Percentiles rank a stretch among this genome's conserved stretches.
Evolutionary conservation across 2,888 invertebrate species (phyloP).

Genomic region (Oscheius sp.): DNA sequence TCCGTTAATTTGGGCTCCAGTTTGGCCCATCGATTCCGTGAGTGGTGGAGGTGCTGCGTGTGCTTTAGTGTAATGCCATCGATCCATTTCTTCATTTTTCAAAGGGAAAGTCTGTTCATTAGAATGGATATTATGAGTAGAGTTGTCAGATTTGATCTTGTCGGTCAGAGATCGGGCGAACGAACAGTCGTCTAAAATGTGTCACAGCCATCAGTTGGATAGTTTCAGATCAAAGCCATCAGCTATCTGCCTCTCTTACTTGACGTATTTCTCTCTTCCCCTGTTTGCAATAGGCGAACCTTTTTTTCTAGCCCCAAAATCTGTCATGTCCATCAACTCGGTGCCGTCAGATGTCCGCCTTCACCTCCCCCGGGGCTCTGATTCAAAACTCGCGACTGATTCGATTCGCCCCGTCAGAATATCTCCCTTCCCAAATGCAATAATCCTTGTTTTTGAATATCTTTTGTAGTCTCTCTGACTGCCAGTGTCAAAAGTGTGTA

Average conservation of each 20-base stretch:
- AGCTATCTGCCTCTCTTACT: not conserved
- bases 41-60: constrained; percentile 24
- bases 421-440: constrained; percentile 13
- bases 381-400: constrained; percentile 28
- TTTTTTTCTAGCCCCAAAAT: not conserved
- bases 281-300: not conserved
- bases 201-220: not conserved
- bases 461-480: not conserved
- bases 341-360: constrained; percentile 22
- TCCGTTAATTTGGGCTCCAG: constrained; percentile 25
- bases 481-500: not conserved
- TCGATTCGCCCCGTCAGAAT: constrained; percentile 7
- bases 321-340: constrained; percentile 32
- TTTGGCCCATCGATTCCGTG: constrained; percentile 27
- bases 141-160: too few relatives aligned
- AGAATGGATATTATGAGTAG: not conserved
- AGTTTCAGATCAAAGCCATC: not conserved
- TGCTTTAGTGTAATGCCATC: constrained; percentile 33
- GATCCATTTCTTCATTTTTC: constrained; percentile 33
- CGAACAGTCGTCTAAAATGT: not conserved
- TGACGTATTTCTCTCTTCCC: not conserved
- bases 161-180: not conserved
- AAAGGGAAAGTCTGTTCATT: not conserved
- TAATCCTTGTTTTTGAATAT: not conserved
- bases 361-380: constrained; percentile 24